phyloP scores from a whole-genome alignment of 92 coral and sea anemone species.

The Hydrozoanthus gracilis region DNA sequence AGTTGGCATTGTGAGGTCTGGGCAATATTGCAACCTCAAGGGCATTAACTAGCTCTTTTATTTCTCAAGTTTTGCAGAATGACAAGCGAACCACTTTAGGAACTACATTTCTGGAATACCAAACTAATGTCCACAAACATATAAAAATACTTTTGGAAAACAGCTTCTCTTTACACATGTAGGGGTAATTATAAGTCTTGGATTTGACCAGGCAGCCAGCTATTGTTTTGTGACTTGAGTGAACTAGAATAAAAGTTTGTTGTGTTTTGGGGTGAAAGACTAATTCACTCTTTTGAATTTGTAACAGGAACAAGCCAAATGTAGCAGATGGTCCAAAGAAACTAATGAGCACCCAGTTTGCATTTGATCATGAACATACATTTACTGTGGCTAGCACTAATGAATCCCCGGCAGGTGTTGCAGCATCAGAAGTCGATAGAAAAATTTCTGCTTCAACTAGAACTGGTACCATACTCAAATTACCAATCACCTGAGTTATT shows the following conservation, averaged over 20 bases:
- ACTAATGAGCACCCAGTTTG: slow-evolving; percentile 78
- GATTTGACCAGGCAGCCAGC: too few relatives aligned
- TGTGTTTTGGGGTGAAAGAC: not conserved
- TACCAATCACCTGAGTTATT: slow-evolving; percentile 66
- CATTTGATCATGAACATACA: slow-evolving; percentile 80
- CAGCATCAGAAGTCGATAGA: slow-evolving; percentile 74
- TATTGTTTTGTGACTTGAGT: not conserved
- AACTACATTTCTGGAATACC: too few relatives aligned
- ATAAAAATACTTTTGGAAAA: too few relatives aligned
- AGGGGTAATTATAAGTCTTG: too few relatives aligned
- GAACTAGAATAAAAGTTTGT: too few relatives aligned
- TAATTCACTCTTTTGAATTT: not conserved
- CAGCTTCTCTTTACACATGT: too few relatives aligned
- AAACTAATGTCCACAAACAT: too few relatives aligned
- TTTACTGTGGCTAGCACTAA: slow-evolving; percentile 81
- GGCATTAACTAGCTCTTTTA: too few relatives aligned
- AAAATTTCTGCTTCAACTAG: slow-evolving; percentile 85
- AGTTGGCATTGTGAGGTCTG: too few relatives aligned
- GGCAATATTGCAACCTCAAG: too few relatives aligned
- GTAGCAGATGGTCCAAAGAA: slow-evolving; percentile 57
- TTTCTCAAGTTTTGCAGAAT: too few relatives aligned
- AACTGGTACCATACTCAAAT: slow-evolving; percentile 81
- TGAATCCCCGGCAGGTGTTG: slow-evolving; percentile 71
- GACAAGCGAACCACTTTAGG: too few relatives aligned
- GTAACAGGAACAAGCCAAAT: slow-evolving; percentile 67